phyloP scores from a whole-genome alignment of 2,113 vertebrate species.

The Tachycineta bicolor region DNA sequence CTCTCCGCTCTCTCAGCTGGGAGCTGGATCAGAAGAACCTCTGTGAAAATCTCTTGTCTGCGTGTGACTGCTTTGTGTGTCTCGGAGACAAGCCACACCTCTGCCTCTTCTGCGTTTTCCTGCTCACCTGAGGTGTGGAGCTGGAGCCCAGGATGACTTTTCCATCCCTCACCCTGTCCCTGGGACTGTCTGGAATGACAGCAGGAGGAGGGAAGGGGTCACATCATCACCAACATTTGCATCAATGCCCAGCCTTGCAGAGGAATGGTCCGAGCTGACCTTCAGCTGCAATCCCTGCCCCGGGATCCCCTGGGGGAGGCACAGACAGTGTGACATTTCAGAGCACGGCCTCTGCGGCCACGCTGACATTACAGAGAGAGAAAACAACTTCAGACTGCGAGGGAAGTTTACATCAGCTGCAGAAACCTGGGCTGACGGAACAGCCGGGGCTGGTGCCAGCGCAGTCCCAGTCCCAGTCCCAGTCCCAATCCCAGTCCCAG shows the following conservation, averaged over 20 bases:
- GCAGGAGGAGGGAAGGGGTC: neutral
- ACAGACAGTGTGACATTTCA: conserved; percentile 44
- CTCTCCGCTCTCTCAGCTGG: too few species aligned
- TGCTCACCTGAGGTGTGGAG: neutral
- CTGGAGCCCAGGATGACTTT: neutral
- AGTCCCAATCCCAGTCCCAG: too few species aligned
- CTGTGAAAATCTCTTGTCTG: too few species aligned
- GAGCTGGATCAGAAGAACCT: too few species aligned
- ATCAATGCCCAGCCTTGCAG: neutral
- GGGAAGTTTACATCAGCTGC: neutral
- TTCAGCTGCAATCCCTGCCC: neutral
- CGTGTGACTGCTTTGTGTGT: too few species aligned
- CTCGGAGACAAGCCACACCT: neutral
- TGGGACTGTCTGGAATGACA: neutral
- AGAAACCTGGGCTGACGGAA: neutral
- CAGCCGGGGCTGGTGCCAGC: neutral
- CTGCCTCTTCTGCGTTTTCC: neutral
- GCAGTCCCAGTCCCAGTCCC: too few species aligned
- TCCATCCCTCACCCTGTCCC: neutral
- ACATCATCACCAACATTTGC: neutral
- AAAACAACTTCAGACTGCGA: neutral
- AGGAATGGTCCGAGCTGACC: neutral
- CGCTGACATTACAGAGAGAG: neutral
- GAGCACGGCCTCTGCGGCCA: neutral
- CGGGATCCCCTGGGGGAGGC: neutral